Evolutionary conservation across 2,797 vertebrate genomes (phyloP).

Genomic region (Microhierax caerulescens): DNA sequence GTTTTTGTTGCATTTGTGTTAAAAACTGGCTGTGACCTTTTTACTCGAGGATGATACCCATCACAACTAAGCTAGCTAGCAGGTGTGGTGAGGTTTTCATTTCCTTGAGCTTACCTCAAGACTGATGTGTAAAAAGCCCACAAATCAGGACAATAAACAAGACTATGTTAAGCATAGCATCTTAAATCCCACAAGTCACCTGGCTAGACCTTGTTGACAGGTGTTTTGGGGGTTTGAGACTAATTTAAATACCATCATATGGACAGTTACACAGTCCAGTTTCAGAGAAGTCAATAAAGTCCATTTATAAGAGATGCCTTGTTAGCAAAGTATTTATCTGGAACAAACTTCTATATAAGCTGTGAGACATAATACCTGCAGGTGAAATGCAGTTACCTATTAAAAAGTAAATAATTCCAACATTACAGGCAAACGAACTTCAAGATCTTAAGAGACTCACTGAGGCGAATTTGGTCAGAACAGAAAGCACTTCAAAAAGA

Average conservation of each 20-base stretch:
- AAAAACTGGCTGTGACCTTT: background rate
- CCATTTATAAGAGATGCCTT: background rate
- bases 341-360: background rate
- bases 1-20: no score
- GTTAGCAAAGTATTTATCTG: background rate
- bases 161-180: fast-evolving
- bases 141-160: background rate
- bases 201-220: background rate
- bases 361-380: background rate
- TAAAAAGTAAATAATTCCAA: background rate
- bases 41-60: background rate
- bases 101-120: background rate
- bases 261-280: background rate
- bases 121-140: background rate
- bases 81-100: background rate
- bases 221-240: background rate
- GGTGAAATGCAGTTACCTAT: background rate
- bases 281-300: background rate
- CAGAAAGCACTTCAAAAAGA: background rate
- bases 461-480: background rate
- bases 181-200: background rate
- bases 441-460: background rate
- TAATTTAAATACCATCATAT: background rate
- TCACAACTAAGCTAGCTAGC: background rate
- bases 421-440: background rate